Evolutionary conservation across 2,888 invertebrate genomes (phyloP).

Genomic region (Sericinus montela): DNA sequence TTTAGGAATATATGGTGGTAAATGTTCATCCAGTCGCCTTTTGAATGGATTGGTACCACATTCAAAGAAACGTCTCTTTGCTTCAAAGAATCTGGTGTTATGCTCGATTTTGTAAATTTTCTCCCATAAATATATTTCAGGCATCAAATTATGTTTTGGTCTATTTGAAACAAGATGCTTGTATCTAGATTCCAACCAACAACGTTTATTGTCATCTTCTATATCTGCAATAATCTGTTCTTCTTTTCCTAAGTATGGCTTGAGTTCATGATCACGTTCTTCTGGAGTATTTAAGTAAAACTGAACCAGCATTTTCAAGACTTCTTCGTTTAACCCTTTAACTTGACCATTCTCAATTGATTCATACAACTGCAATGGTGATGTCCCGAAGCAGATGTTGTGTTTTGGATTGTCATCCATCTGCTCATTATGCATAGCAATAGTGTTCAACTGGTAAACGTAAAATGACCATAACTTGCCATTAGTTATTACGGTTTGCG

Average conservation of each 20-base stretch:
- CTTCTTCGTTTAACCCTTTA: constrained; percentile 88
- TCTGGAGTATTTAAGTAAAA: constrained; percentile 86
- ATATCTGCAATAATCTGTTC: constrained; percentile 83
- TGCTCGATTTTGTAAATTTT: constrained; percentile 87
- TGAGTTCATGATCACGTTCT: constrained; percentile 81
- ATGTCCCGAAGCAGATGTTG: constrained; percentile 90
- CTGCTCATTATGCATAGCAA: constrained; percentile 81
- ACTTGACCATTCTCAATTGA: constrained; percentile 84
- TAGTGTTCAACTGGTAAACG: constrained; percentile 95
- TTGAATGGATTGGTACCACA: constrained; percentile 77
- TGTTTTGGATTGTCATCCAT: constrained; percentile 82
- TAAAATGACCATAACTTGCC: constrained; percentile 93
- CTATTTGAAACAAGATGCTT: constrained; percentile 85
- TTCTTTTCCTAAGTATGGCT: constrained; percentile 84
- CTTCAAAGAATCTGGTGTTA: constrained; percentile 83
- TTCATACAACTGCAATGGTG: constrained; percentile 86
- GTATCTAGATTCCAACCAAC: constrained; percentile 84
- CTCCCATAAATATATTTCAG: constrained; percentile 91
- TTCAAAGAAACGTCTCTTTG: constrained; percentile 85
- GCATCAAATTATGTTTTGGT: constrained; percentile 78
- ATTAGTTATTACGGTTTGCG: constrained; percentile 93
- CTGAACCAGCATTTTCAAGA: constrained; percentile 84
- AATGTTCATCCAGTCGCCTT: constrained; percentile 83
- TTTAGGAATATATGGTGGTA: constrained; percentile 85
- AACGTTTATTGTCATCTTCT: constrained; percentile 82